Conservation (phyloP, 2,113 vertebrate genomes). For the Axis porcinus region DNA sequence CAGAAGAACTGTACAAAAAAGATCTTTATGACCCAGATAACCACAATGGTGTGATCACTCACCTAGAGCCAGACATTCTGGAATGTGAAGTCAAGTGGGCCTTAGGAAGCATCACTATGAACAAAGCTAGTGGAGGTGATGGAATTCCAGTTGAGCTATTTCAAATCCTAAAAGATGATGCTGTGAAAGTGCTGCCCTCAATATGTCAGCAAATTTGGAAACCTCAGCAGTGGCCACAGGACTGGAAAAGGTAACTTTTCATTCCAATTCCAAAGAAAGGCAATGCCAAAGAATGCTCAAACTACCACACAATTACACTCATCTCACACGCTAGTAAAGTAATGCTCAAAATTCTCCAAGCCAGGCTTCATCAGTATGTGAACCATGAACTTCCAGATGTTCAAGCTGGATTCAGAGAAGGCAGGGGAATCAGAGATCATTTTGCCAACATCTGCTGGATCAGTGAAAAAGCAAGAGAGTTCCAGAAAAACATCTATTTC, state of each 20-base stretch:
- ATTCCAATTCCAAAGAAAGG: background rate
- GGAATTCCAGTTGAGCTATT: background rate
- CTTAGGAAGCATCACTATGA: background rate
- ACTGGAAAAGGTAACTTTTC: background rate
- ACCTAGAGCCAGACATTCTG: background rate
- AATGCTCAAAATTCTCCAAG: background rate
- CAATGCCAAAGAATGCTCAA: background rate
- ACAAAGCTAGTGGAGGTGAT: background rate
- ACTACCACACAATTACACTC: rapidly evolving
- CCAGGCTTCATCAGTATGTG: background rate
- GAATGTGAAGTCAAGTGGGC: background rate
- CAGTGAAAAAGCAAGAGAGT: background rate
- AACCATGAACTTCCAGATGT: background rate
- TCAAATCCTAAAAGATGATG: background rate
- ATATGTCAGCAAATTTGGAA: background rate
- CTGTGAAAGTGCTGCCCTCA: background rate
- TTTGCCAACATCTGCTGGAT: background rate
- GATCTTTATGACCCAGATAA: background rate
- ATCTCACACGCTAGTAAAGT: background rate
- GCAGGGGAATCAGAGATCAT: background rate
- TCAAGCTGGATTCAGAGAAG: background rate
- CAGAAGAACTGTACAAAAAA: background rate
- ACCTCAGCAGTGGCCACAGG: background rate
- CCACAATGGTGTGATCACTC: background rate
- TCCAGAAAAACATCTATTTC: background rate